Evolutionary conservation across 92 coral and sea anemone genomes (phyloP).

Genomic region (Siderastrea siderea): DNA sequence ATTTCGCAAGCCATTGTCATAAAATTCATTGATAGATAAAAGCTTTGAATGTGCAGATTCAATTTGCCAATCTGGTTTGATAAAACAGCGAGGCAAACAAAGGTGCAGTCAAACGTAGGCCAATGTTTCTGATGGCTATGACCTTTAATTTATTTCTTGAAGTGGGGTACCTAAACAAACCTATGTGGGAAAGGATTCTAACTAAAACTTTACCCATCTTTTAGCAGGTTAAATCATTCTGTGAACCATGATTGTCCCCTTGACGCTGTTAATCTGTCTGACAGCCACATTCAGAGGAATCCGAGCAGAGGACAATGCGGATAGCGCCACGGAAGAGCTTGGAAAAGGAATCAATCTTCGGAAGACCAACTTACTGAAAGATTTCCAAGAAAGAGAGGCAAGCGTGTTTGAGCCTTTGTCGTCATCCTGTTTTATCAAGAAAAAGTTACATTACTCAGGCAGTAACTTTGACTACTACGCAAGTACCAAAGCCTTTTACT

Average conservation of each 20-base stretch:
- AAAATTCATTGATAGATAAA: no score
- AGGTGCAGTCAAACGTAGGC: no score
- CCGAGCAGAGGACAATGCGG: neutral
- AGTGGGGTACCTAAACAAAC: no score
- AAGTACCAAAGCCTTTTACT: constrained; percentile 28
- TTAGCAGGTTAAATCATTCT: neutral
- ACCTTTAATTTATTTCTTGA: no score
- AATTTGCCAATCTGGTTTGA: no score
- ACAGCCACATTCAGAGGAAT: neutral
- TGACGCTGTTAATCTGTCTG: neutral
- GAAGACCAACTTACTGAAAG: constrained; percentile 7
- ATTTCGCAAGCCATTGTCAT: no score
- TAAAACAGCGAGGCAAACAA: no score
- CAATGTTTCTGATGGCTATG: no score
- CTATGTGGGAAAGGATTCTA: no score
- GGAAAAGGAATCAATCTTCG: constrained; percentile 4
- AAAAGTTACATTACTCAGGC: neutral
- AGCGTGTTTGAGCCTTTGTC: constrained; percentile 14
- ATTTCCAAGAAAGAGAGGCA: neutral
- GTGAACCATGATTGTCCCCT: neutral
- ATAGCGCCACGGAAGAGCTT: neutral
- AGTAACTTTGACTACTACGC: constrained; percentile 23
- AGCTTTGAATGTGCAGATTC: no score
- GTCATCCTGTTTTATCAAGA: neutral
- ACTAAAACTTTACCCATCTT: neutral